Base-by-base conservation (phyloP, 2,888 invertebrate genomes). In the Anaspis maculata region DNA sequence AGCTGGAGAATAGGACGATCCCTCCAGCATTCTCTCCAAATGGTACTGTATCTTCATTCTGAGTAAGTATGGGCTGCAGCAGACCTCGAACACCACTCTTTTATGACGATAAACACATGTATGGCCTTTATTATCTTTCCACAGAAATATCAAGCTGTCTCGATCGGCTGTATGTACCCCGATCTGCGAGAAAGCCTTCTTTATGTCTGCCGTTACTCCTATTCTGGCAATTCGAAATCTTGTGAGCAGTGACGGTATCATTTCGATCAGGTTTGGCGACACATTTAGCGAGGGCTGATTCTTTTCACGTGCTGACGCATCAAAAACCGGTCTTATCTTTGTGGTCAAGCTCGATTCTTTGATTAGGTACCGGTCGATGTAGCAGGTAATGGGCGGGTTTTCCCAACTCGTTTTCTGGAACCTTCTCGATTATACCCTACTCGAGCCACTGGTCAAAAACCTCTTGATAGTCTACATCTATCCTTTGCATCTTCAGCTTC, bases 141-240 rank as follows among this genome's bases (percentile, higher is more conserved):
- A 19, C 9, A 19, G 9, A 9, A 19, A 19, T 19, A 5, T 5
- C 5, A 19, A 9, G 9, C 5, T 6, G 9, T 19, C 19, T 19
- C 19, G 5, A 19, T 19, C 19, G 9, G 5, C 6, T 6, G 9
- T 9, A 6, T 19, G 6, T 10, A 11, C 5, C 12, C 33, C 34
- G 12, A 56, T 45, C 37, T 49, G 49, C 7, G 45, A 38, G 30
- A 56, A 54, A 2, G 52, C 50, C 25, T 48, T 49, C 13, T 35
- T 26, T 7, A 53, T 49, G 30, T 50, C 50, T 2, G 47, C 25
- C 3, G 39, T 30, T 2, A 42, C 34, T 9, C 46, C 49, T 25
- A 37, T 36, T 10, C 11, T n/a, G 9, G 13, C 14, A 13, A 32
- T 29, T 15, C 42, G 13, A 29, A 42, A 41, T 16, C 26, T 6